Percentiles rank a stretch among this genome's conserved stretches.
phyloP scores from a whole-genome alignment of 2,797 vertebrate species.

The Knipowitschia caucasica region DNA sequence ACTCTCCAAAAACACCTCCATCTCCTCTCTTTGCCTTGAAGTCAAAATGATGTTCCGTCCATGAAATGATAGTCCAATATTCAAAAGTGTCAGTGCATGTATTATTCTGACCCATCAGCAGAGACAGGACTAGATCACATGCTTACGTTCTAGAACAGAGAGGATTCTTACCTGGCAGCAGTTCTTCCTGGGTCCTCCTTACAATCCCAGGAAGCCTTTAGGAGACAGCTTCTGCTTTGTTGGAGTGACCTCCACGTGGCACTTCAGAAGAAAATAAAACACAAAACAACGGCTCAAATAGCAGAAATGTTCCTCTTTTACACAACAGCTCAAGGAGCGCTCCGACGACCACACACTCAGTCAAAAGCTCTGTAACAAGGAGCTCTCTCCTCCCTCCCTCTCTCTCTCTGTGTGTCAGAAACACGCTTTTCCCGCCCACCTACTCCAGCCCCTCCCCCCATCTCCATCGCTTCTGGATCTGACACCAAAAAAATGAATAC shows the following conservation, averaged over 20 bases:
- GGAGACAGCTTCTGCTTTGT: conserved; percentile 40
- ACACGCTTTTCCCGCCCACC: conserved; percentile 73
- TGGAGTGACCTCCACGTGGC: conserved; percentile 42
- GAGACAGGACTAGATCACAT: conserved; percentile 15
- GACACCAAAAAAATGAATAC: conserved; percentile 55
- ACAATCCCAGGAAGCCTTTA: conserved; percentile 58
- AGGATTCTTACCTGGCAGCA: conserved; percentile 66
- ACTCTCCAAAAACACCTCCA: conserved; percentile 33
- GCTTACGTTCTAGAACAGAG: conserved; percentile 4
- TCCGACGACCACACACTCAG: conserved; percentile 60
- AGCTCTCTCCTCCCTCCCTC: conserved; percentile 42
- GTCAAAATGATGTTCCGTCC: conserved; percentile 30
- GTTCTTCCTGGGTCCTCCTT: conserved; percentile 58
- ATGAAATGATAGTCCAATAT: conserved; percentile 13
- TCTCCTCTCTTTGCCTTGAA: conserved; percentile 8
- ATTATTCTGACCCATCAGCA: conserved; percentile 26
- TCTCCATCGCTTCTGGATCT: conserved; percentile 42
- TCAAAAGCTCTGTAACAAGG: conserved; percentile 54
- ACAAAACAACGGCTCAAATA: conserved; percentile 42
- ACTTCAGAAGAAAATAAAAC: conserved; percentile 36
- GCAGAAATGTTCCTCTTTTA: conserved; percentile 47
- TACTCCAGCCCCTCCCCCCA: conserved; percentile 67
- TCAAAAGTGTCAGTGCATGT: conserved; percentile 3
- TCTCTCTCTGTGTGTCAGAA: conserved; percentile 37
- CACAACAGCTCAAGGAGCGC: conserved; percentile 54